These are phyloP conservation scores for Tortrix viridana DNA, from an alignment of 2,888 invertebrate genomes.

Conservation along the genomic window DNA sequence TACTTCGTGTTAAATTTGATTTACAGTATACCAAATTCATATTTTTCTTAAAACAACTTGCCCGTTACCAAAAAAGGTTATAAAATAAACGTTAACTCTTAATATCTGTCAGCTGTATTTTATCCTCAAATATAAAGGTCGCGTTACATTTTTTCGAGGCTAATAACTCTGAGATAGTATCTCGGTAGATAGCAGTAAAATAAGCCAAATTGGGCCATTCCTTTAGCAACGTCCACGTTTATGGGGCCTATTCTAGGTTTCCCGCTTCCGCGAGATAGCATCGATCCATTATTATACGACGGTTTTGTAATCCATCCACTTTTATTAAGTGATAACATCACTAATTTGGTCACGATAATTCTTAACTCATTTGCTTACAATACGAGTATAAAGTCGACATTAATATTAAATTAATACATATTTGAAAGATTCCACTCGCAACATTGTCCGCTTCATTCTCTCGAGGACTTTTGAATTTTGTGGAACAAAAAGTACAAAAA, in stretches of 20 bases:
- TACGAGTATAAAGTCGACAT: too few species aligned
- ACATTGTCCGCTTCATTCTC: too few species aligned
- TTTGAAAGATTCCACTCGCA: too few species aligned
- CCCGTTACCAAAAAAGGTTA: slow-evolving; percentile 27
- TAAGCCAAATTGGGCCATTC: slow-evolving; percentile 75
- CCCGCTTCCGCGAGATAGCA: slow-evolving; percentile 56
- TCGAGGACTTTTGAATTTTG: too few species aligned
- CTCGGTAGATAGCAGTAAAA: slow-evolving; percentile 72
- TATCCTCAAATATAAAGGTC: slow-evolving; percentile 48
- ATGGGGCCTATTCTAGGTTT: slow-evolving; percentile 60
- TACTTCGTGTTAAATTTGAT: neutral
- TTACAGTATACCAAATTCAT: neutral
- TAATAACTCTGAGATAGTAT: slow-evolving; percentile 71
- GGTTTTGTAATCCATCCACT: slow-evolving; percentile 32
- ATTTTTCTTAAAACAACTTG: neutral
- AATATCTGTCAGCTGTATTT: slow-evolving; percentile 38
- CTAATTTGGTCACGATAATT: slow-evolving; percentile 10
- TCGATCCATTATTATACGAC: slow-evolving; percentile 54
- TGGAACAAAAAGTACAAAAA: too few species aligned
- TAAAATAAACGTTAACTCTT: slow-evolving; percentile 37
- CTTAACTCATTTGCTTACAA: neutral
- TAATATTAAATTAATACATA: too few species aligned
- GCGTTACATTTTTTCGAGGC: slow-evolving; percentile 64
- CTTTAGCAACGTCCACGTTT: slow-evolving; percentile 61
- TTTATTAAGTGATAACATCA: slow-evolving; percentile 24